Percentiles rank a stretch among this genome's conserved stretches.
phyloP scores from a whole-genome alignment of 2,113 vertebrate species.

The Pseudorasbora parva region DNA sequence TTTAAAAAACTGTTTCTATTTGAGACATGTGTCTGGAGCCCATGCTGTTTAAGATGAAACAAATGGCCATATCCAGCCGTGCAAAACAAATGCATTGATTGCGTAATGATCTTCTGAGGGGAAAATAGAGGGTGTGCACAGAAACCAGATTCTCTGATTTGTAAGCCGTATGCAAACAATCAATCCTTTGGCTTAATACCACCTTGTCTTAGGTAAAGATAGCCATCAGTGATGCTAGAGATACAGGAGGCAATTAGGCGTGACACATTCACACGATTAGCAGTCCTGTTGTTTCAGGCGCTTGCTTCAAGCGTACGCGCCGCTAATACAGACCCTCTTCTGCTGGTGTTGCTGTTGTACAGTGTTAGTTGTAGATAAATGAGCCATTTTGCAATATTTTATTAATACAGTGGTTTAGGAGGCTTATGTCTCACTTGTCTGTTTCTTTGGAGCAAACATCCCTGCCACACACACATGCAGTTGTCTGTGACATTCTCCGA shows the following conservation, averaged over 20 bases:
- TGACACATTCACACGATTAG: neutral
- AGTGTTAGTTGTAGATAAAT: neutral
- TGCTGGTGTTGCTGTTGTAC: neutral
- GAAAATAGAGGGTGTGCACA: slow-evolving; percentile 18
- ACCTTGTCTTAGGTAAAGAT: slow-evolving; percentile 51
- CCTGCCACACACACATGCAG: neutral
- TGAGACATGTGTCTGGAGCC: slow-evolving; percentile 26
- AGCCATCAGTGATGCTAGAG: slow-evolving; percentile 31
- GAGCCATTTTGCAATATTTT: neutral
- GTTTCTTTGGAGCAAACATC: slow-evolving; percentile 7
- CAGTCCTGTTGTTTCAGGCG: neutral
- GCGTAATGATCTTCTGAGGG: slow-evolving; percentile 43
- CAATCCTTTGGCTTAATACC: slow-evolving; percentile 34
- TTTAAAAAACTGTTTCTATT: slow-evolving; percentile 41
- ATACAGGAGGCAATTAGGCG: slow-evolving; percentile 49
- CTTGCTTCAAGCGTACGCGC: neutral
- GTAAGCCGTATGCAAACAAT: slow-evolving; percentile 28
- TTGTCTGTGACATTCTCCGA: slow-evolving; percentile 44
- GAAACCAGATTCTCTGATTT: slow-evolving; percentile 25
- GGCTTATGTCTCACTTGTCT: neutral
- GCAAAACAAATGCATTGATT: slow-evolving; percentile 56
- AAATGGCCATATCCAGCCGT: slow-evolving; percentile 40
- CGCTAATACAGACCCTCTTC: neutral
- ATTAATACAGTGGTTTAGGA: neutral
- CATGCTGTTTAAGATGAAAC: slow-evolving; percentile 38